phyloP scores from a whole-genome alignment of 2,113 vertebrate species.

The Rattus rattus region DNA sequence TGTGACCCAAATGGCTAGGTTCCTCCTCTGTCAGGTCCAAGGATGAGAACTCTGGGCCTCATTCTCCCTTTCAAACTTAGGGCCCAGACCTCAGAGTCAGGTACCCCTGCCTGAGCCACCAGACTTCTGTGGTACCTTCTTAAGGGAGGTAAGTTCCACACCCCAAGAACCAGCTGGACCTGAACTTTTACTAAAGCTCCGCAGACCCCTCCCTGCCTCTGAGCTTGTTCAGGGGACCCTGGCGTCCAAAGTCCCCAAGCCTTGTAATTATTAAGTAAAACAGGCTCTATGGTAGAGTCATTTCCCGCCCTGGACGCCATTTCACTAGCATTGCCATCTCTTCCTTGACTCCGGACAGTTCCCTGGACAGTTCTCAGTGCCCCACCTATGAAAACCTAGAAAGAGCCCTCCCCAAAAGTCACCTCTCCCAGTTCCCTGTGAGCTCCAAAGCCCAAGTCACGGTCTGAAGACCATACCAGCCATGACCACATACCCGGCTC shows the following conservation, averaged over 20 bases:
- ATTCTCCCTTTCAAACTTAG: neutral
- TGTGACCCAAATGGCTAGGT: neutral
- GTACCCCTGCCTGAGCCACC: neutral
- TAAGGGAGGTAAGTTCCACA: neutral
- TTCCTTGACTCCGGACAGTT: conserved; percentile 19
- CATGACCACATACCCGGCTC: neutral
- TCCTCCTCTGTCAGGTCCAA: neutral
- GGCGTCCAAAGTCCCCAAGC: conserved; percentile 48
- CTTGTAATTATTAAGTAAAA: conserved; percentile 66
- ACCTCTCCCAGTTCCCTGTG: neutral
- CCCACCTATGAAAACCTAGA: neutral
- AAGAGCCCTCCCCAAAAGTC: neutral
- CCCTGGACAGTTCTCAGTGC: neutral
- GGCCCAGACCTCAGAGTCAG: neutral
- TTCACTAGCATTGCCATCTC: neutral
- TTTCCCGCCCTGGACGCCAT: conserved; percentile 53
- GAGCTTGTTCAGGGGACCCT: conserved; percentile 55
- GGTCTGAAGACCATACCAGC: neutral
- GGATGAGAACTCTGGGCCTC: neutral
- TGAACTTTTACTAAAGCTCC: conserved; percentile 49
- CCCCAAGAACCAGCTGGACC: conserved; percentile 34
- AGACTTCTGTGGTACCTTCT: neutral
- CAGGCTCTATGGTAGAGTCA: conserved; percentile 45
- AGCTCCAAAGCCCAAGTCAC: neutral
- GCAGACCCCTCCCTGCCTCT: conserved; percentile 28